phyloP scores from a whole-genome alignment of 2,113 vertebrate species.

The Perccottus glenii region DNA sequence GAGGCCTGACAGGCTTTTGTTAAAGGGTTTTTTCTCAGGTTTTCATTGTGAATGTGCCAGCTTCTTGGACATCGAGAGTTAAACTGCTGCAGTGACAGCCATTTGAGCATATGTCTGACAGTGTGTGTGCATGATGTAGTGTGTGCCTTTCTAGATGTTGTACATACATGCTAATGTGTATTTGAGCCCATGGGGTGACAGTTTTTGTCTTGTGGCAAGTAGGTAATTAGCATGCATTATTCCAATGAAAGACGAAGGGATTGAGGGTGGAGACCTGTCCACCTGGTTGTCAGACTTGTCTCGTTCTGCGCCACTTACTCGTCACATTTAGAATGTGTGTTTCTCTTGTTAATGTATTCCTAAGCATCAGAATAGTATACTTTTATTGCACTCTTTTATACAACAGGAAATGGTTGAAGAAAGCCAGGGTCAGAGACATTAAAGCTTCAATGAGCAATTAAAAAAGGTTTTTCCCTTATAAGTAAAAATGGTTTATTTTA shows the following conservation, averaged over 20 bases:
- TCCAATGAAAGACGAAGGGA: slow-evolving; percentile 74
- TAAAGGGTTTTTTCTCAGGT: slow-evolving; percentile 61
- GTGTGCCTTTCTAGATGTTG: slow-evolving; percentile 17
- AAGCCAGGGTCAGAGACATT: slow-evolving; percentile 35
- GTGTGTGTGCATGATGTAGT: not conserved
- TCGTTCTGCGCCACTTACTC: slow-evolving; percentile 68
- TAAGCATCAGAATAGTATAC: slow-evolving; percentile 36
- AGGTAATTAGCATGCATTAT: slow-evolving; percentile 82
- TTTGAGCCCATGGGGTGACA: slow-evolving; percentile 66
- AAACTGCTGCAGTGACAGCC: slow-evolving; percentile 44
- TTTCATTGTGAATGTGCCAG: slow-evolving; percentile 61
- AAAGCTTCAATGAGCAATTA: slow-evolving; percentile 27
- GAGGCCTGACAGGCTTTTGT: slow-evolving; percentile 68
- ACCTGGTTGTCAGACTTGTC: slow-evolving; percentile 75
- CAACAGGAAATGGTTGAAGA: slow-evolving; percentile 39
- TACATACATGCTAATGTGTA: slow-evolving; percentile 53
- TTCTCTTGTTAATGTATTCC: slow-evolving; percentile 55
- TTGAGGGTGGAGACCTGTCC: slow-evolving; percentile 78
- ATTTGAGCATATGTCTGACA: not conserved
- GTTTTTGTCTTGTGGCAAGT: slow-evolving; percentile 70
- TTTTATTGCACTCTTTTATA: slow-evolving; percentile 43
- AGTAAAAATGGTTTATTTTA: slow-evolving; percentile 34
- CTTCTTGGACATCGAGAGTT: slow-evolving; percentile 35
- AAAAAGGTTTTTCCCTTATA: slow-evolving; percentile 26
- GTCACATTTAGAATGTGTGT: slow-evolving; percentile 59